phyloP scores from a whole-genome alignment of 2,113 vertebrate species.

The Microtus richardsoni region DNA sequence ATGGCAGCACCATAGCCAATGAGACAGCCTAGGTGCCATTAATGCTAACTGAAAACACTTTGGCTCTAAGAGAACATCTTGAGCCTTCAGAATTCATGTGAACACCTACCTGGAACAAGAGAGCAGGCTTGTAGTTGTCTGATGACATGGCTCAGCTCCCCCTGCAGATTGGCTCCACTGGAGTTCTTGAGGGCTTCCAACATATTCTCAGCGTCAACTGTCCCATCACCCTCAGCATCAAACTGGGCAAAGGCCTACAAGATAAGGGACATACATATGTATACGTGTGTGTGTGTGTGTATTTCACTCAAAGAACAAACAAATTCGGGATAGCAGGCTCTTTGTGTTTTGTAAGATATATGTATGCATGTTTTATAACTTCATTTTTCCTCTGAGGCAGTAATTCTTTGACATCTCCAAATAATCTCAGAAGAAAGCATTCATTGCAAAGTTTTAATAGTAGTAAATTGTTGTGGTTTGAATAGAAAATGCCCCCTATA shows the following conservation, averaged over 20 bases:
- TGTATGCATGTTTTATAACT: background rate
- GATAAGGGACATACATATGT: slow-evolving; percentile 4
- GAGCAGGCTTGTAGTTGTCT: slow-evolving; percentile 97
- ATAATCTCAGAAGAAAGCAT: slow-evolving; percentile 48
- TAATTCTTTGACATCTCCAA: background rate
- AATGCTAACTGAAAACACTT: background rate
- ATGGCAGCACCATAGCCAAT: background rate
- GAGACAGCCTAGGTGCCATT: background rate
- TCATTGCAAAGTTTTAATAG: background rate
- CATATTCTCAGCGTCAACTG: slow-evolving; percentile 96
- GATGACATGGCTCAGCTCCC: slow-evolving; percentile 97
- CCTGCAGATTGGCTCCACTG: slow-evolving; percentile 96
- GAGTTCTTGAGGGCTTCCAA: slow-evolving; percentile 94
- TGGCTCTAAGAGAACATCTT: background rate
- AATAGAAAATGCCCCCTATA: background rate
- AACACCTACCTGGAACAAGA: slow-evolving; percentile 93
- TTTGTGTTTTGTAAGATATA: background rate
- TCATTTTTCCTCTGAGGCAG: background rate
- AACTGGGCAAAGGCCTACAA: slow-evolving; percentile 96
- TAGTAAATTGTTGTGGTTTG: background rate
- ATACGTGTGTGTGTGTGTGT: background rate
- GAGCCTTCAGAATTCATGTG: background rate
- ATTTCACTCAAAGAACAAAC: slow-evolving; percentile 26
- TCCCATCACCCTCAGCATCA: slow-evolving; percentile 96
- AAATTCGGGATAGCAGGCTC: background rate